Evolutionary conservation across 2,888 invertebrate genomes (phyloP).

Genomic region (Sepiola atlantica): DNA sequence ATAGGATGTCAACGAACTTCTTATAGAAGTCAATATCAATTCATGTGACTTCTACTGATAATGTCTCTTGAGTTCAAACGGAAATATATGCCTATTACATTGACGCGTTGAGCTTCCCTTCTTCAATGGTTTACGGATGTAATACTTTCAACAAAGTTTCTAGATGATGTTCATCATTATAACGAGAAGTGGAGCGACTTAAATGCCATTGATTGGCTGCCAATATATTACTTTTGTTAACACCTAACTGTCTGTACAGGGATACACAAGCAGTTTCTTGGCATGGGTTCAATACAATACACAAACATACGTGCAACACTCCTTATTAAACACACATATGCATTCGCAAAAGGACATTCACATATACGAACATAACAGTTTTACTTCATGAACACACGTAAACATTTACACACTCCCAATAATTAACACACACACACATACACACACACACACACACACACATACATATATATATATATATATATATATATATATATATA

Average conservation of each 20-base stretch:
- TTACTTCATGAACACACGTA: no score
- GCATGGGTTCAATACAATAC: not conserved
- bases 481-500: no score
- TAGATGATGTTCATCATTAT: not conserved
- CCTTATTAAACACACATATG: no score
- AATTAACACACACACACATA: no score
- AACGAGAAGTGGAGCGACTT: not conserved
- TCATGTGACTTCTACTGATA: no score
- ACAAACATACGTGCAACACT: not conserved
- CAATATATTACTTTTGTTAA: not conserved
- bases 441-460: no score
- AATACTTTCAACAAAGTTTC: not conserved
- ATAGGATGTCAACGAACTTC: no score
- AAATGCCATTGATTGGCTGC: constrained; percentile 6
- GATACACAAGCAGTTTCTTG: not conserved
- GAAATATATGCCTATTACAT: not conserved
- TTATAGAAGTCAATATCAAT: no score
- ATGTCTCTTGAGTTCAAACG: not conserved
- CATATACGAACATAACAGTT: no score
- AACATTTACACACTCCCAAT: no score
- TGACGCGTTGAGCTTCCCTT: not conserved
- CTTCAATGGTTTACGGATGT: not conserved
- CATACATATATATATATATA: no score
- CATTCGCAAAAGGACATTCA: no score
- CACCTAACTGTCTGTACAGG: not conserved